These are phyloP conservation scores for Oxyscelio sp. DNA, from an alignment of 2,888 invertebrate species.

Conservation along the genomic window DNA sequence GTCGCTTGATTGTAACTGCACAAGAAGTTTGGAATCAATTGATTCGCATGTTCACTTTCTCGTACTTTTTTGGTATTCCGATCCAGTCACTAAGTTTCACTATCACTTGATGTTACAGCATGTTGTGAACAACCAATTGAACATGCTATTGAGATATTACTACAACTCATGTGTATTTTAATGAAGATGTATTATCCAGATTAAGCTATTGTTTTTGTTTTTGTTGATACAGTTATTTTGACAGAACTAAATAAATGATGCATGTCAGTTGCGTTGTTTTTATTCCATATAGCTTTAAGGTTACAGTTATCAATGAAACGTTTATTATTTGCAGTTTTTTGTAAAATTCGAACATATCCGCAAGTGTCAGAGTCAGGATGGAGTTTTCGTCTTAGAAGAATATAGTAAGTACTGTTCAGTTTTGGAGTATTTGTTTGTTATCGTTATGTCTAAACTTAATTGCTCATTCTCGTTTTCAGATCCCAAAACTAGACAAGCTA, in stretches of 20 bases:
- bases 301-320: slow-evolving; percentile 44
- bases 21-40: no score
- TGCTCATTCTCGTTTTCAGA: slow-evolving; percentile 91
- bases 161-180: no score
- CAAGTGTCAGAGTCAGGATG: slow-evolving; percentile 99
- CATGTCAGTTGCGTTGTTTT: slow-evolving; percentile 62
- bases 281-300: background rate
- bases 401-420: slow-evolving; percentile 95
- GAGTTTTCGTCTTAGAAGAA: slow-evolving; percentile 99
- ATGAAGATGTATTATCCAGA: no score
- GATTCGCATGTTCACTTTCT: no score
- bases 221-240: background rate
- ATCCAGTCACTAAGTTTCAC: no score
- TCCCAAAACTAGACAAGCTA: slow-evolving; percentile 98
- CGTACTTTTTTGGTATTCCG: no score
- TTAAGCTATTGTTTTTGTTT: no score
- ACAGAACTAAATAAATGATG: slow-evolving; percentile 36
- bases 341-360: slow-evolving; percentile 99
- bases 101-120: no score
- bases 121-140: no score
- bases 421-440: slow-evolving; percentile 3
- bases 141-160: no score
- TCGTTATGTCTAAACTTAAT: background rate
- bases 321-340: slow-evolving; percentile 96
- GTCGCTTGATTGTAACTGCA: no score